Conservation (phyloP, 2,113 vertebrate species). For the Pedionomus torquatus region DNA sequence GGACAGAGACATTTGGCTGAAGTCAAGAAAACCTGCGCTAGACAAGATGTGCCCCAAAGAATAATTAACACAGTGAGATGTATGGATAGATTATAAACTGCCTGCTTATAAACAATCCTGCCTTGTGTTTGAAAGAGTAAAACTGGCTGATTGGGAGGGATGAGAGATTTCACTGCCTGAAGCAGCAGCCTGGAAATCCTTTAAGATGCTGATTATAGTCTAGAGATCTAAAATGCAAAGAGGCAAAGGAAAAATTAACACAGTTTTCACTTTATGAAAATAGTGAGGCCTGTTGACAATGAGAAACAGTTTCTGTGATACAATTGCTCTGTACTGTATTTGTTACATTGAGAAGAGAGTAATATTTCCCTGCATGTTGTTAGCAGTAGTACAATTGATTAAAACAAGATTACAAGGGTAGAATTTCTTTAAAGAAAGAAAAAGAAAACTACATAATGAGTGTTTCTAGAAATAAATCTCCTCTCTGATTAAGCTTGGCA, state of each 20-base stretch:
- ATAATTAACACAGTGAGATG: neutral
- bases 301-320: neutral
- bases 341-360: neutral
- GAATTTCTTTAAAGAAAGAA: neutral
- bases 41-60: neutral
- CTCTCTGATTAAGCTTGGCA: neutral
- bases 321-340: neutral
- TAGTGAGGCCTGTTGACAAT: neutral
- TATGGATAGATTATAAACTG: neutral
- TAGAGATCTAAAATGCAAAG: neutral
- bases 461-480: neutral
- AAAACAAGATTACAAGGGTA: neutral
- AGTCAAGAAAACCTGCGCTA: neutral
- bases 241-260: neutral
- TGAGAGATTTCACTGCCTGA: neutral
- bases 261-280: neutral
- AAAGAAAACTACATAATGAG: neutral
- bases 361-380: neutral
- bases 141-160: neutral
- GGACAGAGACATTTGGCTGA: neutral
- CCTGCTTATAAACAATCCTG: neutral
- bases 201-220: neutral
- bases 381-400: neutral
- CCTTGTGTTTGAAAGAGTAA: neutral
- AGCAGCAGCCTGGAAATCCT: neutral